Evolutionary conservation across 2,888 invertebrate genomes (phyloP).

Genomic region (Coelogynopora nodosa): DNA sequence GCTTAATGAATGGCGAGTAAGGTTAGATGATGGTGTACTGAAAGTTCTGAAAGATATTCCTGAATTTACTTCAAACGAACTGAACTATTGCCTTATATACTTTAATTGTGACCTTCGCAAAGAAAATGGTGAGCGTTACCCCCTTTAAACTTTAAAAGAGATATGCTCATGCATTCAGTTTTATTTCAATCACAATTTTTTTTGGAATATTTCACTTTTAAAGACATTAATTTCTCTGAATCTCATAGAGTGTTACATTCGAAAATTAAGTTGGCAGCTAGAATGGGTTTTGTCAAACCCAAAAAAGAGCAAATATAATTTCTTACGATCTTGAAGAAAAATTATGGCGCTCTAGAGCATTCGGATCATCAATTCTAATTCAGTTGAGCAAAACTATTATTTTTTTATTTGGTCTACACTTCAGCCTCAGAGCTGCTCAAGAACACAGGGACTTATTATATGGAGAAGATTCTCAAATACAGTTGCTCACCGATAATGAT

Average conservation of each 20-base stretch:
- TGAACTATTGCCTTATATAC: conserved; percentile 1
- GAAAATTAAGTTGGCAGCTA: not conserved
- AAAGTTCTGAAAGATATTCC: conserved; percentile 13
- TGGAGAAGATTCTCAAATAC: conserved; percentile 28
- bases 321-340: conserved; percentile 17
- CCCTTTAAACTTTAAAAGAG: conserved; percentile 19
- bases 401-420: conserved; percentile 31
- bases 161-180: conserved; percentile 28
- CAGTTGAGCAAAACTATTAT: not conserved
- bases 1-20: conserved; percentile 25
- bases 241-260: conserved; percentile 5
- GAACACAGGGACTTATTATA: conserved; percentile 23
- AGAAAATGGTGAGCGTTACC: conserved; percentile 19
- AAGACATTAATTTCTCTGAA: conserved; percentile 25
- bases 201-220: conserved; percentile 22
- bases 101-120: conserved; percentile 24
- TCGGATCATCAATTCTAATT: conserved; percentile 15
- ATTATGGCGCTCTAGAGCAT: conserved; percentile 9
- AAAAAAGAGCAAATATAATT: conserved; percentile 31
- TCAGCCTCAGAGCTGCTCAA: conserved; percentile 23
- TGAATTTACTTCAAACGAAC: conserved; percentile 24
- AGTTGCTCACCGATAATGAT: conserved; percentile 28
- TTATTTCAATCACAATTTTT: conserved; percentile 27
- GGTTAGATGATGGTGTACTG: conserved; percentile 25
- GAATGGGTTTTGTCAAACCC: conserved; percentile 18